Percentiles rank a stretch among this genome's conserved stretches.
phyloP scores from a whole-genome alignment of 1,140 invertebrate genomes.

The Phymastichus coffea region DNA sequence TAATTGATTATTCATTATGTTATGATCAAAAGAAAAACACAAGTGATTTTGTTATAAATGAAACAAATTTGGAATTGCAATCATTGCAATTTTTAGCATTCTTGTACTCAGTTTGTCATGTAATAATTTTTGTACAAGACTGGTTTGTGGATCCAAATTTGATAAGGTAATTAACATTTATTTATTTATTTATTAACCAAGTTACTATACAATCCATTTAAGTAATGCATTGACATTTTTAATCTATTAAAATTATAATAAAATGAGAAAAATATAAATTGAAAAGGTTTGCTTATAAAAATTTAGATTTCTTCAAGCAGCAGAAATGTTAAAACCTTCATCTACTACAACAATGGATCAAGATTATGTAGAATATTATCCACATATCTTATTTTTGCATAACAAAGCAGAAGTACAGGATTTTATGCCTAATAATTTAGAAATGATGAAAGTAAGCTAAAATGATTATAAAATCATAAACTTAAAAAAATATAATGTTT shows the following conservation, averaged over 20 bases:
- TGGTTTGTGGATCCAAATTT: slow-evolving; percentile 80
- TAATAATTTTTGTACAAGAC: slow-evolving; percentile 82
- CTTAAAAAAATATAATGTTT: slow-evolving; percentile 28
- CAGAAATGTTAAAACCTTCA: slow-evolving; percentile 84
- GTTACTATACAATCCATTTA: neutral
- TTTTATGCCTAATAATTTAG: slow-evolving; percentile 65
- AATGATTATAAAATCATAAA: neutral
- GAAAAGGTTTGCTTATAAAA: neutral
- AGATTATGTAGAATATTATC: slow-evolving; percentile 70
- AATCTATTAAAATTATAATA: neutral
- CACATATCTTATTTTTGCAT: slow-evolving; percentile 75
- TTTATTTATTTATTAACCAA: slow-evolving; percentile 5
- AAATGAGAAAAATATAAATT: neutral
- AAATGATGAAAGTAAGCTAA: slow-evolving; percentile 63
- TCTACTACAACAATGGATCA: slow-evolving; percentile 66
- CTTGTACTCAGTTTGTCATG: slow-evolving; percentile 85
- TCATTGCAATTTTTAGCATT: slow-evolving; percentile 80
- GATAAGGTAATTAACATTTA: slow-evolving; percentile 56
- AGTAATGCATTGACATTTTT: neutral
- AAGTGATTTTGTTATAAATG: slow-evolving; percentile 62
- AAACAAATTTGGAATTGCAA: slow-evolving; percentile 70
- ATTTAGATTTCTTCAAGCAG: slow-evolving; percentile 74
- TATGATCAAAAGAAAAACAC: slow-evolving; percentile 59
- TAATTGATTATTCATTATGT: slow-evolving; percentile 59
- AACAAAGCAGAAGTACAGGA: slow-evolving; percentile 73